Evolutionary conservation across 2,113 vertebrate genomes (phyloP).

Genomic region (Sminthopsis crassicaudata): DNA sequence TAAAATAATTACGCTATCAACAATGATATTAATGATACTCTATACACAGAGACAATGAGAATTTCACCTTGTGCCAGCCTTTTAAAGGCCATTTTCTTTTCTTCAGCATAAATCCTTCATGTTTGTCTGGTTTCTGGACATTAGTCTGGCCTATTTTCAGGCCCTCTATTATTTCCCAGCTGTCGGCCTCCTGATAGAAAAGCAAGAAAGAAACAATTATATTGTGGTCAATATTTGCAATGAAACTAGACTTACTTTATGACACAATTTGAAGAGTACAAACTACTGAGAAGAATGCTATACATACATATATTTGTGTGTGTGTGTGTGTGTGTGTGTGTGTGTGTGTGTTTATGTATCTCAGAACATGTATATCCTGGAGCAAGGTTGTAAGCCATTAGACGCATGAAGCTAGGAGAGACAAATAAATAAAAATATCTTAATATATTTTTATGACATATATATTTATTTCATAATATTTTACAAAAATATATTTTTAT

Average conservation of each 20-base stretch:
- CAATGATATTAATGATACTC: background rate
- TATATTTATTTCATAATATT: background rate
- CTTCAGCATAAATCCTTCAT: conserved; percentile 99
- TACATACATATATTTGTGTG: too few species aligned
- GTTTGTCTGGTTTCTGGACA: conserved; percentile 97
- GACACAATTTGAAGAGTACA: background rate
- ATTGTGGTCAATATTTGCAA: background rate
- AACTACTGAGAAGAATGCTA: background rate
- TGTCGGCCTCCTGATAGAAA: conserved; percentile 93
- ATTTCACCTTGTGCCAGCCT: conserved; percentile 98
- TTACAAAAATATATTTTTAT: background rate
- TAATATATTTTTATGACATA: background rate
- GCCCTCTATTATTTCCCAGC: conserved; percentile 99
- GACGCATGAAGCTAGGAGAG: background rate
- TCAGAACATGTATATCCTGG: background rate
- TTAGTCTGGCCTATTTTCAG: conserved; percentile 98
- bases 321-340: too few species aligned
- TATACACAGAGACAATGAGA: conserved; percentile 8
- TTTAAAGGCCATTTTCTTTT: conserved; percentile 99
- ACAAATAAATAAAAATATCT: background rate
- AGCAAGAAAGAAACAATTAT: conserved; percentile 56
- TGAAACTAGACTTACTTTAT: background rate
- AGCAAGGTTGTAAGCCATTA: background rate
- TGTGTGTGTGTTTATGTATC: background rate
- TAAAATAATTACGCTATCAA: background rate